phyloP scores from a whole-genome alignment of 2,113 vertebrate species.

The Vombatus ursinus region DNA sequence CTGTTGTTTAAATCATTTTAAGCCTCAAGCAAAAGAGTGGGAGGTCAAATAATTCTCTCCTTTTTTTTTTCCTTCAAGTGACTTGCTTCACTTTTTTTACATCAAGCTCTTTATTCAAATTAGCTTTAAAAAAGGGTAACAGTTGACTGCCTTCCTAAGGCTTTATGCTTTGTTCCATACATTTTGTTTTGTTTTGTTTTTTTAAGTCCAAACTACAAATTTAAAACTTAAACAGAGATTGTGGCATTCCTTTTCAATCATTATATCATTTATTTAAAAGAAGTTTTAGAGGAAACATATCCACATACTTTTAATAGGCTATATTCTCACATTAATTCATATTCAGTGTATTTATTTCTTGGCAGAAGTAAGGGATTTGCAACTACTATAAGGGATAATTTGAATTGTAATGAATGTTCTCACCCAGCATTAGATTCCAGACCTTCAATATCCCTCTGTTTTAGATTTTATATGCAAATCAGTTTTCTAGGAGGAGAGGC shows the following conservation, averaged over 20 bases:
- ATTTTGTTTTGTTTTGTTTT: not conserved
- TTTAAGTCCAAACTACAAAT: not conserved
- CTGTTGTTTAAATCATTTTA: slow-evolving; percentile 74
- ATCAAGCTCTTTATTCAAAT: slow-evolving; percentile 60
- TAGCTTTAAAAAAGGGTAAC: slow-evolving; percentile 34
- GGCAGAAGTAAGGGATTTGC: not conserved
- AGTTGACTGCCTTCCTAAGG: slow-evolving; percentile 45
- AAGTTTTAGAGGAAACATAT: not conserved
- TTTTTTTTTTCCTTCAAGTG: not conserved
- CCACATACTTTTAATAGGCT: not conserved
- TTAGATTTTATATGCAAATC: not conserved
- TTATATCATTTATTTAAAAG: not conserved
- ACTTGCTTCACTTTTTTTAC: slow-evolving; percentile 49
- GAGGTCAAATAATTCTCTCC: slow-evolving; percentile 26
- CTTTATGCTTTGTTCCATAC: slow-evolving; percentile 38
- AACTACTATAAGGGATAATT: not conserved
- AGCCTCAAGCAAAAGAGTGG: slow-evolving; percentile 60
- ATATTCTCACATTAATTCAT: not conserved
- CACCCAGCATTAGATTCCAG: not conserved
- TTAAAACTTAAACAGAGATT: not conserved
- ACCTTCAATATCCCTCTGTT: not conserved
- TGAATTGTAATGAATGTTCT: not conserved
- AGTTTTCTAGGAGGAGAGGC: not conserved
- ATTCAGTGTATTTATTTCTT: slow-evolving; percentile 4
- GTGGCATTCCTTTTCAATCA: slow-evolving; percentile 23